Conservation (phyloP, 2,113 vertebrate species). For the Regulus satrapa region DNA sequence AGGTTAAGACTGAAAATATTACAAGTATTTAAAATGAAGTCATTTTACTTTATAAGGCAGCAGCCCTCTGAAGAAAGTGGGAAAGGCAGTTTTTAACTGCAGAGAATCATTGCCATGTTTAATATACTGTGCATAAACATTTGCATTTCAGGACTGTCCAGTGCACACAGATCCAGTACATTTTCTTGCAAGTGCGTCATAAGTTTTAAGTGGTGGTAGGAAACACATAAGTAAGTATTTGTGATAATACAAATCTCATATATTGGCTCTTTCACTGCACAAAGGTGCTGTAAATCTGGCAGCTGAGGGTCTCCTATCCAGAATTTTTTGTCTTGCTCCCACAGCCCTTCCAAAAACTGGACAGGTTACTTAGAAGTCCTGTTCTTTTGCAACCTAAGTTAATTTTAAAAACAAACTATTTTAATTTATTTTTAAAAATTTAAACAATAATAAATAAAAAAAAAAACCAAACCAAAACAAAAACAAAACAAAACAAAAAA, state of each 20-base stretch:
- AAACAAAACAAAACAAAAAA: not conserved
- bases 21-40: not conserved
- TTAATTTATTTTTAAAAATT: too few relatives aligned
- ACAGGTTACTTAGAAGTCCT: not conserved
- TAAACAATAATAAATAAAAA: too few relatives aligned
- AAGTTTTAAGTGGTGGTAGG: not conserved
- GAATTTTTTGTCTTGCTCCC: not conserved
- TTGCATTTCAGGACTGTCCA: not conserved
- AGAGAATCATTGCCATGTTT: not conserved
- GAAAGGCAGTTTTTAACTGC: not conserved
- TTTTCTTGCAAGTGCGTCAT: fast-evolving
- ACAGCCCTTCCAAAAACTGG: not conserved
- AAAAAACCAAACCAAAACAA: too few relatives aligned
- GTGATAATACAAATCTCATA: not conserved
- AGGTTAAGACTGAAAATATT: not conserved
- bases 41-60: not conserved
- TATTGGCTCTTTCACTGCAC: not conserved
- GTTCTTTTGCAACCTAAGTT: not conserved
- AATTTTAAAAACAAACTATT: too few relatives aligned
- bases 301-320: not conserved
- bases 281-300: not conserved
- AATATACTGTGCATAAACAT: not conserved
- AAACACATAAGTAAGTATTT: not conserved
- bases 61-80: not conserved
- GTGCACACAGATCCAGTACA: not conserved